Evolutionary conservation across 2,113 vertebrate genomes (phyloP), one percentile per base, ranked within the genome.

Genomic region (Cavia aperea): DNA sequence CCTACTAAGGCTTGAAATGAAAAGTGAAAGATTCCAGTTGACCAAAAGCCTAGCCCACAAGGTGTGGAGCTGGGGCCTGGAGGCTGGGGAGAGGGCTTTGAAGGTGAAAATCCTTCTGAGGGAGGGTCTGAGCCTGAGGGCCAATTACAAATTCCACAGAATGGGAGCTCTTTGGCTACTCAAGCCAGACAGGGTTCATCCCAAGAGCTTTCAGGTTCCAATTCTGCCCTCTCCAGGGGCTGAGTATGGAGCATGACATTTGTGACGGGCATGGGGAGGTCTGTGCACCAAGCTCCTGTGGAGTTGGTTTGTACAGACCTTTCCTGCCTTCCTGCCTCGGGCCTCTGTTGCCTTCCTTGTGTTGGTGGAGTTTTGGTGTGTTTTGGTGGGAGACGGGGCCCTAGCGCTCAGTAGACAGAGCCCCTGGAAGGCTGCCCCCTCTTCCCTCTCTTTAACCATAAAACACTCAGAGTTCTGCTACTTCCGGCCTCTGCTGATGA

Each of bases 401-500:
- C 51, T 6, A 46, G 72, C 62, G 10, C 0, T 5, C 8, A 0
- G 4, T n/a, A 90, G 5, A 90, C 23, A 1, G 29, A 86, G 29
- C 9, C 31, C 33, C 56, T 5, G 12, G 73, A 81, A 66, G 66
- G 29, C 72, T 66, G 89, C 72, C 51, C 39, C 66, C 26, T 18
- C 49, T 65, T 46, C 56, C 58, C n/a, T 75, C 56, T 39, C 29
- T 75, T 73, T 84, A 54, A 60, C 79, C 81, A 56, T 85, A 65
- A 83, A 82, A 91, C 43, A 75, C 29, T 31, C 85, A 7, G 68
- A 85, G 12, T 78, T 54, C 81, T 65, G 21, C 88, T 36, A 51
- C 63, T 86, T 89, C 86, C 82, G 81, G 81, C 62, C 66, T 83
- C 54, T 93, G 66, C 78, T 90, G 93, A 92, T 58, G 77, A 88